Conservation (phyloP, 2,888 invertebrate genomes). For the Stenichneumon culpator region DNA sequence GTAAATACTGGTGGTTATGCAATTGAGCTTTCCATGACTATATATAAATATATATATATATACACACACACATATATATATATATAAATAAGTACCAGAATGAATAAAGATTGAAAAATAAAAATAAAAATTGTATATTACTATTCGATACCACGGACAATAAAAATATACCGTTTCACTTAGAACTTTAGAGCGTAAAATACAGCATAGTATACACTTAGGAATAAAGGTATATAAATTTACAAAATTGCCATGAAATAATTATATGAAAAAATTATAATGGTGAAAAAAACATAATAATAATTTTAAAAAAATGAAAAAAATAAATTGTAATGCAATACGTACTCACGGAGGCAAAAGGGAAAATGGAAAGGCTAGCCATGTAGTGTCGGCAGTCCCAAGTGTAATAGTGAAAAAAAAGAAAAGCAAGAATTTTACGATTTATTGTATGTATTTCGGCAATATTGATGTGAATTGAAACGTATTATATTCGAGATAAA, state of each 20-base stretch:
- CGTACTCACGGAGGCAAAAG: conserved; percentile 76
- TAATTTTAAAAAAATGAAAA: conserved; percentile 38
- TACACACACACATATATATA: conserved; percentile 20
- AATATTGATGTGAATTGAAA: conserved; percentile 59
- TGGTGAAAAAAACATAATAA: conserved; percentile 36
- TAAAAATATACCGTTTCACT: conserved; percentile 82
- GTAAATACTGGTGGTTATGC: conserved; percentile 78
- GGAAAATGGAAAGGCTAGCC: conserved; percentile 72
- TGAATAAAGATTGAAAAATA: conserved; percentile 65
- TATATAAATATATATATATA: conserved; percentile 74
- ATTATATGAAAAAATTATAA: conserved; percentile 63
- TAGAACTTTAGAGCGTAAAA: conserved; percentile 80
- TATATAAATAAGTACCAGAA: conserved; percentile 62
- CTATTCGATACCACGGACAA: conserved; percentile 83
- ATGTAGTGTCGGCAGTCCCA: conserved; percentile 77
- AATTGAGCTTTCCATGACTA: conserved; percentile 83
- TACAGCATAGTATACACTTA: conserved; percentile 74
- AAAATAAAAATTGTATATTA: conserved; percentile 74
- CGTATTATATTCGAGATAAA: conserved; percentile 41
- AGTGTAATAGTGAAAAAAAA: conserved; percentile 38
- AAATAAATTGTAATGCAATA: conserved; percentile 78
- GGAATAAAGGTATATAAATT: conserved; percentile 66
- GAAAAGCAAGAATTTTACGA: conserved; percentile 18
- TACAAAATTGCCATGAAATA: conserved; percentile 66
- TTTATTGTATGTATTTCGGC: conserved; percentile 49